A percentile compares a stretch with the other conserved stretches of the same genome.
Evolutionary conservation across 2,113 vertebrate species (phyloP).

Genomic region (Zosterops hypoxanthus): DNA sequence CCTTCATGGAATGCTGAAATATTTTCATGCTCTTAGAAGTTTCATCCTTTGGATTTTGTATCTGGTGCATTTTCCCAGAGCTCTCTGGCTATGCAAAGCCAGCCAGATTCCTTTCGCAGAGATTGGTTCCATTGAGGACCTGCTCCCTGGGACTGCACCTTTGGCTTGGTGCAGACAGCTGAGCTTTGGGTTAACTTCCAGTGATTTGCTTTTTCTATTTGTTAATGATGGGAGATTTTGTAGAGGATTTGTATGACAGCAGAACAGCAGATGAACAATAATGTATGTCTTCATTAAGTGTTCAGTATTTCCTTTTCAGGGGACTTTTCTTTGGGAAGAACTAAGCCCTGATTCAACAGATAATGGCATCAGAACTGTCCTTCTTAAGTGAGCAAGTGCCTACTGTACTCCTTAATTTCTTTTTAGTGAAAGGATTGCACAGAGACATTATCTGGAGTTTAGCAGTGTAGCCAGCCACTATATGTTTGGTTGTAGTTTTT

Average conservation of each 20-base stretch:
- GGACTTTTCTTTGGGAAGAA: not conserved
- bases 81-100: not conserved
- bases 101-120: not conserved
- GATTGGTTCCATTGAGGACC: not conserved
- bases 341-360: not conserved
- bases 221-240: not conserved
- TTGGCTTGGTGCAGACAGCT: not conserved
- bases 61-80: not conserved
- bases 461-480: not conserved
- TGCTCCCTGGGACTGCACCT: not conserved
- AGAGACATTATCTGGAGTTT: not conserved
- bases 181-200: constrained; percentile 1
- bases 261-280: not conserved
- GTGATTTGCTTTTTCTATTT: constrained; percentile 20
- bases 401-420: not conserved
- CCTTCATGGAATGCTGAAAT: not conserved
- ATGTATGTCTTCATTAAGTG: constrained; percentile 15
- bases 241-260: not conserved
- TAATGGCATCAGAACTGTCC: not conserved
- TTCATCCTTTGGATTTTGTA: not conserved
- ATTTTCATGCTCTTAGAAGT: not conserved
- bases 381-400: not conserved
- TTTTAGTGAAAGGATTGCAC: not conserved
- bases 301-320: not conserved
- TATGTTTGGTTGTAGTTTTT: not conserved